These are phyloP conservation scores for Glyphotaelius pellucidus DNA, from an alignment of 2,888 invertebrate genomes.

Conservation along the genomic window DNA sequence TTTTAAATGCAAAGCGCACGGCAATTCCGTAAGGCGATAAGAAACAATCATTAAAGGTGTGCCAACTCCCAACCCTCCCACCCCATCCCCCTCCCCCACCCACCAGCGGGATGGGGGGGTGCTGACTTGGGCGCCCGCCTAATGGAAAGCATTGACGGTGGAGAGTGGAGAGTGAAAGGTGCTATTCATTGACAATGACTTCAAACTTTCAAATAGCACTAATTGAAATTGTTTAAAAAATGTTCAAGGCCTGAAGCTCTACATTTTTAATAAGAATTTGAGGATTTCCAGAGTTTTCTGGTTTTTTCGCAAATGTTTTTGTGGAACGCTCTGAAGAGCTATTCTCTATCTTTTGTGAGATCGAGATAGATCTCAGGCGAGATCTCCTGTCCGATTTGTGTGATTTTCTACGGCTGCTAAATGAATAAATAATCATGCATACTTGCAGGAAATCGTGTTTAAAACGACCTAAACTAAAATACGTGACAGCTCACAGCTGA, in stretches of 20 bases:
- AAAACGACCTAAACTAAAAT: too few relatives aligned
- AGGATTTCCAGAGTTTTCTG: not conserved
- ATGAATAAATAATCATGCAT: too few relatives aligned
- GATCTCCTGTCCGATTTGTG: too few relatives aligned
- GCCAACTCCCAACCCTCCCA: conserved; percentile 43
- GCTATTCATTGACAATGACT: conserved; percentile 16
- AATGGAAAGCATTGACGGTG: conserved; percentile 9
- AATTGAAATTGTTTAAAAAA: not conserved
- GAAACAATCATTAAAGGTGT: conserved; percentile 66
- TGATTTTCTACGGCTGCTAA: too few relatives aligned
- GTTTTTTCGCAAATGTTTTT: not conserved
- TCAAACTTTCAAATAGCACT: not conserved
- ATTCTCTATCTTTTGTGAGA: too few relatives aligned
- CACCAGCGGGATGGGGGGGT: not conserved
- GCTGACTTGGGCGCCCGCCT: not conserved
- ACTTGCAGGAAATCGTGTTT: too few relatives aligned
- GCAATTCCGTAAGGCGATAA: conserved; percentile 65
- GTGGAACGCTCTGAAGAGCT: not conserved
- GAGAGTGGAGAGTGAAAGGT: not conserved
- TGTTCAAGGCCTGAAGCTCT: not conserved
- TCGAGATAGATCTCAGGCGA: too few relatives aligned
- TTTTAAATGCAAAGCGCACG: conserved; percentile 66
- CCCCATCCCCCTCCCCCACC: not conserved
- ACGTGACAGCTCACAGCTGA: too few relatives aligned
- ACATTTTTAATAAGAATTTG: not conserved